These are phyloP conservation scores for Meliscaeva auricollis DNA, from an alignment of 2,888 invertebrate genomes.

Conservation along the genomic window DNA sequence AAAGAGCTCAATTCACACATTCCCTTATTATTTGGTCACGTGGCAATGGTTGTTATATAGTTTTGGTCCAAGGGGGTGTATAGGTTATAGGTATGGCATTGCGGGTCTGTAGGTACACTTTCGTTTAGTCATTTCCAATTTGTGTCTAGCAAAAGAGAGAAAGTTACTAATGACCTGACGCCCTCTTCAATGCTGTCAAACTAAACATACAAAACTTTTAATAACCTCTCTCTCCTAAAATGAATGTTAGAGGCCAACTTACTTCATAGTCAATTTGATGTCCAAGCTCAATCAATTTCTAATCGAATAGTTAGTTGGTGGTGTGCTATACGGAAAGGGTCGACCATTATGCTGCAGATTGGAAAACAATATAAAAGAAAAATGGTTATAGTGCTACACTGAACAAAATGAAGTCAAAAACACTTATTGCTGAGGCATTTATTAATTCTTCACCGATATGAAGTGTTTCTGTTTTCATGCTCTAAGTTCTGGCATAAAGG, in stretches of 20 bases:
- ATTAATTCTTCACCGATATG: no score
- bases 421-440: no score
- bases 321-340: not conserved
- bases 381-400: not conserved
- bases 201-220: conserved; percentile 69
- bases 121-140: conserved; percentile 30
- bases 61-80: not conserved
- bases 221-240: conserved; percentile 47
- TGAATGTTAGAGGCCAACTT: conserved; percentile 56
- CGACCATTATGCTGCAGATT: not conserved
- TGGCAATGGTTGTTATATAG: conserved; percentile 23
- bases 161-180: conserved; percentile 71
- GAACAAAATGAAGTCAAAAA: no score
- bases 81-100: not conserved
- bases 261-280: conserved; percentile 63
- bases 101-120: not conserved
- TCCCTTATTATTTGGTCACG: conserved; percentile 39
- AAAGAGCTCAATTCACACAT: not conserved
- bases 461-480: no score
- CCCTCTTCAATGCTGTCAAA: conserved; percentile 68
- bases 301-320: conserved; percentile 21
- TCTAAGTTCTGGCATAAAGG: no score
- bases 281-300: conserved; percentile 70
- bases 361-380: not conserved
- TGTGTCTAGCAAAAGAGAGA: conserved; percentile 33